These are phyloP conservation scores for Graptemys geographica DNA, from an alignment of 2,797 vertebrate species.

Conservation along the genomic window DNA sequence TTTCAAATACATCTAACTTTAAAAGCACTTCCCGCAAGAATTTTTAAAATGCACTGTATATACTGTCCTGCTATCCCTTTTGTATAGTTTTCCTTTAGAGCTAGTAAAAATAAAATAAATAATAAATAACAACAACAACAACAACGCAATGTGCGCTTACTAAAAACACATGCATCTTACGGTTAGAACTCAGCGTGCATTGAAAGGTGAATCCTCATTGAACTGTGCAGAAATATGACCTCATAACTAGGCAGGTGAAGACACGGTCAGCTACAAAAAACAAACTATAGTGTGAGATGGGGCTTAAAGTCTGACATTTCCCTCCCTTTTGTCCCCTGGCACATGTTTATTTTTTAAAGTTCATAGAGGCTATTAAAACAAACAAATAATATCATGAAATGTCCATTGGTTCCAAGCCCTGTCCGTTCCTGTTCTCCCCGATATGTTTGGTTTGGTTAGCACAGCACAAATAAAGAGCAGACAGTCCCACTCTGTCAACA, in stretches of 20 bases:
- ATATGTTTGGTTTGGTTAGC: slow-evolving; percentile 50
- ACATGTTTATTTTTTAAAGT: slow-evolving; percentile 79
- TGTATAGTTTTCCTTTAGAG: slow-evolving; percentile 14
- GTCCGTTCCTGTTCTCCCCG: slow-evolving; percentile 61
- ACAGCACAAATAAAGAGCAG: neutral
- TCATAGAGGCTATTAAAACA: slow-evolving; percentile 80
- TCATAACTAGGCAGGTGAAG: slow-evolving; percentile 71
- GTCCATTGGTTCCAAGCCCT: slow-evolving; percentile 62
- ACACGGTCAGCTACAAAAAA: slow-evolving; percentile 66
- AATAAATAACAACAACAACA: neutral
- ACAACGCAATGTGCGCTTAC: slow-evolving; percentile 13
- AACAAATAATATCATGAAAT: slow-evolving; percentile 80
- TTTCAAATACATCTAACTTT: slow-evolving; percentile 26
- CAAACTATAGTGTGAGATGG: slow-evolving; percentile 56
- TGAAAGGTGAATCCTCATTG: slow-evolving; percentile 66
- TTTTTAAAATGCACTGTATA: neutral
- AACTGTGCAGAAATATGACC: slow-evolving; percentile 58
- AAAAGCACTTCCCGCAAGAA: slow-evolving; percentile 50
- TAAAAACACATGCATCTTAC: slow-evolving; percentile 33
- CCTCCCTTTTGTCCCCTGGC: slow-evolving; percentile 68
- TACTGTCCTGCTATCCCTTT: slow-evolving; percentile 4
- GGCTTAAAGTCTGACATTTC: slow-evolving; percentile 76
- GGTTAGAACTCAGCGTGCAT: slow-evolving; percentile 39
- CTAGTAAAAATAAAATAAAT: slow-evolving; percentile 27
- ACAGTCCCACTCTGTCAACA: slow-evolving; percentile 40